Conservation (phyloP, 2,113 vertebrate species). For the Athene cunicularia region DNA sequence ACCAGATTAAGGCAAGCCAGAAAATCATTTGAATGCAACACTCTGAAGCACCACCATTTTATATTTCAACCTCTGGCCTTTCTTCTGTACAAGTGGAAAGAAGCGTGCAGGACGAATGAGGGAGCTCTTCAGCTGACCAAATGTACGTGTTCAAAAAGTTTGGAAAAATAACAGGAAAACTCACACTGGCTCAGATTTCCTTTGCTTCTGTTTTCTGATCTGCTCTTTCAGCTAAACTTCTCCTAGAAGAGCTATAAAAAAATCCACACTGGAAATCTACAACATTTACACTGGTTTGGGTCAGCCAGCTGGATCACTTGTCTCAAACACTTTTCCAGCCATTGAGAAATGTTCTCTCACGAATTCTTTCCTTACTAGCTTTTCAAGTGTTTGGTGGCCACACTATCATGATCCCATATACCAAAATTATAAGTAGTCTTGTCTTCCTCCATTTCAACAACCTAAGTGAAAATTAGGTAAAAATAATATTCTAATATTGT, state of each 20-base stretch:
- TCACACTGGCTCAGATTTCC: constrained; percentile 11
- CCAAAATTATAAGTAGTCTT: not conserved
- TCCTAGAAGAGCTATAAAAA: constrained; percentile 54
- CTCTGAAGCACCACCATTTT: not conserved
- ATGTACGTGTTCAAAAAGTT: not conserved
- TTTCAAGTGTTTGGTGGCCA: not conserved
- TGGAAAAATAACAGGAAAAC: constrained; percentile 41
- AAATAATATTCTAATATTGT: not conserved
- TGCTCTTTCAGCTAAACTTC: not conserved
- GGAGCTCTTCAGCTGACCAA: not conserved
- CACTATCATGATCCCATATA: not conserved
- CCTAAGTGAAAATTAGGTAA: not conserved
- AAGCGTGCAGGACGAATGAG: not conserved
- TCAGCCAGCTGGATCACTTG: constrained; percentile 36
- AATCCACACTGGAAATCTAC: constrained; percentile 18
- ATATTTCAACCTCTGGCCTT: not conserved
- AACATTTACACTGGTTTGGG: not conserved
- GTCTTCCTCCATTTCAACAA: not conserved
- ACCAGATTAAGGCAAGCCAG: not conserved
- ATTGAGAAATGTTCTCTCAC: not conserved
- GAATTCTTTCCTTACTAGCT: not conserved
- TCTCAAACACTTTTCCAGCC: not conserved
- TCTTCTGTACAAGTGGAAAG: not conserved
- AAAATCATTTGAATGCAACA: not conserved
- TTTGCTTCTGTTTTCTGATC: constrained; percentile 56